A percentile compares a stretch with the other conserved stretches of the same genome.
These are phyloP conservation scores for Eristalis arbustorum DNA, from an alignment of 2,888 invertebrate species.

Conservation along the genomic window DNA sequence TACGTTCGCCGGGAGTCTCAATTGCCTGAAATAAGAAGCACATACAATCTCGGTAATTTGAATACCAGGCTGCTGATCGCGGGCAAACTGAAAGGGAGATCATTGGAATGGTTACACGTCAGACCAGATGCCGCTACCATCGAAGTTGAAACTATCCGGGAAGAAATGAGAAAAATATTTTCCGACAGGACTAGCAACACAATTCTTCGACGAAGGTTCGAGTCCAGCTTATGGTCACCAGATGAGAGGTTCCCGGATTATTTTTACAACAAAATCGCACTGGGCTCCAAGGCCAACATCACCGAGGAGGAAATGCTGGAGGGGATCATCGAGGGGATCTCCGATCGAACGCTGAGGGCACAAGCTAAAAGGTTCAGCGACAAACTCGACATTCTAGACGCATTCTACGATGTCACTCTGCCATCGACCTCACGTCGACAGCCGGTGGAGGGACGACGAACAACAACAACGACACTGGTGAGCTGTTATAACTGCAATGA, in stretches of 20 bases:
- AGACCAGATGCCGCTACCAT: background rate
- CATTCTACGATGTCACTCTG: background rate
- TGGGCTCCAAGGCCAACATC: background rate
- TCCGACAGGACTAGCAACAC: background rate
- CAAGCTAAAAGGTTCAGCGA: constrained; percentile 14
- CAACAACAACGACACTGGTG: too few relatives aligned
- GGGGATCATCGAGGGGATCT: constrained; percentile 4
- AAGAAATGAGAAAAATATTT: background rate
- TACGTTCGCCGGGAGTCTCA: background rate
- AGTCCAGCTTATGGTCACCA: background rate
- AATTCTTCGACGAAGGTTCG: background rate
- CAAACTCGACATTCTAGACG: background rate
- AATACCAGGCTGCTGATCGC: background rate
- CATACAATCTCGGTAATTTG: background rate
- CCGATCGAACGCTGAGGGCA: background rate
- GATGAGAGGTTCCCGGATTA: background rate
- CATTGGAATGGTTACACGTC: background rate
- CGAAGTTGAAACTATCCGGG: background rate
- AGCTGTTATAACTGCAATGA: background rate
- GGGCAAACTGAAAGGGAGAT: background rate
- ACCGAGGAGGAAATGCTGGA: constrained; percentile 4
- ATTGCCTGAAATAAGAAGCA: background rate
- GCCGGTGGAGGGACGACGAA: too few relatives aligned
- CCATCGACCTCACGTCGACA: background rate
- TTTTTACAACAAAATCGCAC: background rate